Evolutionary conservation across 2,888 invertebrate genomes (phyloP).

Genomic region (Drosophila mimica): DNA sequence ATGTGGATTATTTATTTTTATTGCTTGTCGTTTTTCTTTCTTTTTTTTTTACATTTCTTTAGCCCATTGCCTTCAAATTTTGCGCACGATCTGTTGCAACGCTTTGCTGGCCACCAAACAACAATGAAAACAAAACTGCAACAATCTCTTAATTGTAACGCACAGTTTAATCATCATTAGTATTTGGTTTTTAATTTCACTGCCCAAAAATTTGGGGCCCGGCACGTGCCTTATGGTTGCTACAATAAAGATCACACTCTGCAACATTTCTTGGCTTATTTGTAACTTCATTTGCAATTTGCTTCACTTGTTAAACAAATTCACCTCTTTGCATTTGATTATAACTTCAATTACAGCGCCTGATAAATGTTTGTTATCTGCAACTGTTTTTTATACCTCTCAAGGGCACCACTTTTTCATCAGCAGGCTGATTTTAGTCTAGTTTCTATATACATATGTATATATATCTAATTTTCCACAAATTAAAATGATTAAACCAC

Average conservation of each 20-base stretch:
- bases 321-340: constrained; percentile 40
- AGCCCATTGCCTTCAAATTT: constrained; percentile 69
- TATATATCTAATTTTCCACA: background rate
- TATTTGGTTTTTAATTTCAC: constrained; percentile 55
- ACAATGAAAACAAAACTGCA: constrained; percentile 21
- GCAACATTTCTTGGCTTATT: constrained; percentile 20
- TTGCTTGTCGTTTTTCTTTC: background rate
- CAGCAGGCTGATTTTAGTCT: background rate
- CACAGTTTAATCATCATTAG: constrained; percentile 47
- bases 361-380: constrained; percentile 31
- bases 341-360: constrained; percentile 26
- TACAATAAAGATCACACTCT: constrained; percentile 1
- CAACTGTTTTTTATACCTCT: background rate
- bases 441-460: background rate
- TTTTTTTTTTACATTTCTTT: constrained; percentile 41
- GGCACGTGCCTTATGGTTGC: constrained; percentile 43
- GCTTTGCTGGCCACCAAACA: constrained; percentile 65
- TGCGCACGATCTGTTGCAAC: constrained; percentile 80
- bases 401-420: background rate
- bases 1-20: constrained; percentile 48
- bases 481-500: background rate
- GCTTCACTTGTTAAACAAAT: constrained; percentile 19
- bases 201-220: constrained; percentile 23
- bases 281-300: constrained; percentile 35
- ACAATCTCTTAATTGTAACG: constrained; percentile 61